These are phyloP conservation scores for Philonicus albiceps DNA, from an alignment of 2,888 invertebrate genomes.

Conservation along the genomic window DNA sequence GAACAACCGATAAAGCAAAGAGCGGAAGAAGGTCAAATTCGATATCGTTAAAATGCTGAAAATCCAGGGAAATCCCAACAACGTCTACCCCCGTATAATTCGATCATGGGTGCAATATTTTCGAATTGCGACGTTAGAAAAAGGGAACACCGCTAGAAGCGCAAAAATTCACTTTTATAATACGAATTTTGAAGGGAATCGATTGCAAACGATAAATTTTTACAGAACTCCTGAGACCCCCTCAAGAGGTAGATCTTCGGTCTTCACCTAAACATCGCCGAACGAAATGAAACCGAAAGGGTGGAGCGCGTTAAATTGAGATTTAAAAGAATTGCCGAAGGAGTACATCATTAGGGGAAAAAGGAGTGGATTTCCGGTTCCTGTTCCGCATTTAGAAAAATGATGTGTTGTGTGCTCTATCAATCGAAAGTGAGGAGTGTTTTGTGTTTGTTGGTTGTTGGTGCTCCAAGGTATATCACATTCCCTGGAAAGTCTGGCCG, in stretches of 20 bases:
- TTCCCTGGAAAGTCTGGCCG: background rate
- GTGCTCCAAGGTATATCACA: background rate
- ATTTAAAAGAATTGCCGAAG: background rate
- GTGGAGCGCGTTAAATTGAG: background rate
- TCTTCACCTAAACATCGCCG: background rate
- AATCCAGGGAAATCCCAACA: background rate
- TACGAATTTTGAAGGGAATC: background rate
- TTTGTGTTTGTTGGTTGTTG: background rate
- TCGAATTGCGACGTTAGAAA: background rate
- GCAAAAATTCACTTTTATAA: background rate
- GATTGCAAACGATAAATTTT: background rate
- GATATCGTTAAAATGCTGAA: background rate
- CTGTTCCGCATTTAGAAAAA: background rate
- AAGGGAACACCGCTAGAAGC: background rate
- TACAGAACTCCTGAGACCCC: background rate
- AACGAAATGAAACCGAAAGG: background rate
- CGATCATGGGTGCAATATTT: background rate
- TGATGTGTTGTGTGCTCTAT: background rate
- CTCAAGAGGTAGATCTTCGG: background rate
- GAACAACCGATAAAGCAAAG: background rate
- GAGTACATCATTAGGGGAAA: background rate
- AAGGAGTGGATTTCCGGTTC: background rate
- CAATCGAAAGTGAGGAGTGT: background rate
- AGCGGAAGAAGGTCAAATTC: background rate
- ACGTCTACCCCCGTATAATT: background rate